phyloP scores from a whole-genome alignment of 1,140 invertebrate species.

The Drosophila sp. region DNA sequence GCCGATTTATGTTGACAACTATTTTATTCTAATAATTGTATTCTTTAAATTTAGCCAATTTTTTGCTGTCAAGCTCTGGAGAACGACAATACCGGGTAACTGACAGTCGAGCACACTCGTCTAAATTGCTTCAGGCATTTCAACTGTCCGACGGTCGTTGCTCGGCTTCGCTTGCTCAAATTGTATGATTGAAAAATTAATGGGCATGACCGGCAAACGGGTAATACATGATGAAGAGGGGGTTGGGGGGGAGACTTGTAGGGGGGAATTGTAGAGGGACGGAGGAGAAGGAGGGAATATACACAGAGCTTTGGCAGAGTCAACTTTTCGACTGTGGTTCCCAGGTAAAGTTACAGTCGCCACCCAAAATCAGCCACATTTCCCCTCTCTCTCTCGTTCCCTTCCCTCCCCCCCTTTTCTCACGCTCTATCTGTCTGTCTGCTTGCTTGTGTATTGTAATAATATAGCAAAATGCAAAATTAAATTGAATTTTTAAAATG shows the following conservation, averaged over 20 bases:
- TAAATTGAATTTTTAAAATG: slow-evolving; percentile 78
- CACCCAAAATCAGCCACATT: slow-evolving; percentile 14
- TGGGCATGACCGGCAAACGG: slow-evolving; percentile 46
- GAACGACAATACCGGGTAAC: not conserved
- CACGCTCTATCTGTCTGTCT: not conserved
- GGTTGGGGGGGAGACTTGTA: not conserved
- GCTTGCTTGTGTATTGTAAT: slow-evolving; percentile 58
- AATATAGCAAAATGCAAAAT: slow-evolving; percentile 66
- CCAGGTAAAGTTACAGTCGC: slow-evolving; percentile 27
- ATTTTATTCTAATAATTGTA: too few relatives aligned
- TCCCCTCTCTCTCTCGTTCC: not conserved
- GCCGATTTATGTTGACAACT: too few relatives aligned
- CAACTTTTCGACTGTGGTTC: slow-evolving; percentile 44
- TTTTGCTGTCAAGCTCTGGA: too few relatives aligned
- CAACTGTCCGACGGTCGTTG: slow-evolving; percentile 18
- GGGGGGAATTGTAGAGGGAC: not conserved
- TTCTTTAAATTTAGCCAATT: too few relatives aligned
- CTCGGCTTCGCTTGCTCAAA: slow-evolving; percentile 53
- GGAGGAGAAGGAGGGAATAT: not conserved
- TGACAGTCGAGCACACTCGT: not conserved
- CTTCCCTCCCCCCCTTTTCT: not conserved
- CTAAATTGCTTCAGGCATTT: slow-evolving; percentile 32
- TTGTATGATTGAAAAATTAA: slow-evolving; percentile 81
- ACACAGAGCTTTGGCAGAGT: not conserved
- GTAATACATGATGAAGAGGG: not conserved